Evolutionary conservation across 2,797 vertebrate genomes (phyloP).

Genomic region (Esox masquinongy): DNA sequence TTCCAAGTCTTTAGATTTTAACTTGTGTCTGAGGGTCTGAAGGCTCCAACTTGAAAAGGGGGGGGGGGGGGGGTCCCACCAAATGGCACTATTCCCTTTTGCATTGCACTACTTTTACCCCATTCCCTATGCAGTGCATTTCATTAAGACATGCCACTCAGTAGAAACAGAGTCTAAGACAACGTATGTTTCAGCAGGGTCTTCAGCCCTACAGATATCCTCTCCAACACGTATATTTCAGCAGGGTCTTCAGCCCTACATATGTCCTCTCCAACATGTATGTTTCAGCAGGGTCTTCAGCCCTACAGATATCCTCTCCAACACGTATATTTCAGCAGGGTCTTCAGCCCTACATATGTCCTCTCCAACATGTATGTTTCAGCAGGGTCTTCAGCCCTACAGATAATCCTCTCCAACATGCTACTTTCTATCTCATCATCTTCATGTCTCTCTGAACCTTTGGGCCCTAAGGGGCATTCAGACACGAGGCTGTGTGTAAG

Average conservation of each 20-base stretch:
- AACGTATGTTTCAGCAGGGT: background rate
- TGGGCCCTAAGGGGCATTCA: slow-evolving; percentile 15
- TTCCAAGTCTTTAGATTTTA: too few relatives aligned
- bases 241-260: background rate
- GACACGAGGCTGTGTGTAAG: background rate
- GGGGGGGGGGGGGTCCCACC: too few relatives aligned
- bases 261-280: background rate
- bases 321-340: too few relatives aligned
- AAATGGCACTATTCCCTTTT: too few relatives aligned
- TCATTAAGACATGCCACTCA: too few relatives aligned
- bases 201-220: slow-evolving; percentile 6
- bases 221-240: too few relatives aligned
- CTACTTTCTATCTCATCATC: slow-evolving; percentile 33
- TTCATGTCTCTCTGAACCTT: slow-evolving; percentile 2
- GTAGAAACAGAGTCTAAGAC: too few relatives aligned
- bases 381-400: background rate
- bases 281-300: background rate
- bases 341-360: background rate
- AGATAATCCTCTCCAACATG: slow-evolving; percentile 17
- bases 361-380: too few relatives aligned
- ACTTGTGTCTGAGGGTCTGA: too few relatives aligned
- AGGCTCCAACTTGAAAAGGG: too few relatives aligned
- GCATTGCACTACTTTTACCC: too few relatives aligned
- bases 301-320: slow-evolving; percentile 4
- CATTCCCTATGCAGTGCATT: too few relatives aligned